phyloP scores from a whole-genome alignment of 1,140 invertebrate species.

The Nylanderia fulva region DNA sequence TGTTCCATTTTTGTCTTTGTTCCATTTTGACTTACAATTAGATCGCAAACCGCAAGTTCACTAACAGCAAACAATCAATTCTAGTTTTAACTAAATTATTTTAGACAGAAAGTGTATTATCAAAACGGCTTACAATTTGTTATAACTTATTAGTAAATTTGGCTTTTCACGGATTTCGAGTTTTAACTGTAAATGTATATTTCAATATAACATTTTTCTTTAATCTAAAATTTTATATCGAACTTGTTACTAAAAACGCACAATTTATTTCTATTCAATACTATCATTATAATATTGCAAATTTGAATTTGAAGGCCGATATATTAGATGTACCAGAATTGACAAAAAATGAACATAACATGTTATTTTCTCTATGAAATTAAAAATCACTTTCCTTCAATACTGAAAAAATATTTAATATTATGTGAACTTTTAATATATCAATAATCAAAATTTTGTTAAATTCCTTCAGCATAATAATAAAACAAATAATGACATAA shows the following conservation, averaged over 20 bases:
- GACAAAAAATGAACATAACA: not conserved
- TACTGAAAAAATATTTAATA: no score
- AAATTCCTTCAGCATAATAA: not conserved
- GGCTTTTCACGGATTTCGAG: no score
- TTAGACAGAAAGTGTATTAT: no score
- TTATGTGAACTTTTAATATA: not conserved
- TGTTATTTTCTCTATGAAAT: not conserved
- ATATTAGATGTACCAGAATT: not conserved
- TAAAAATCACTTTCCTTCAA: not conserved
- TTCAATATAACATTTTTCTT: not conserved
- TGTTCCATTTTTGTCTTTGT: no score
- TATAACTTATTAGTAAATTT: no score
- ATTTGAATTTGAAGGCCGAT: not conserved
- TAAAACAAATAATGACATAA: not conserved
- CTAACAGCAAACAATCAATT: no score
- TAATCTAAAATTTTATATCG: not conserved
- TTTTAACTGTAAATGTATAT: no score
- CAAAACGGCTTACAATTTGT: no score
- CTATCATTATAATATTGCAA: not conserved
- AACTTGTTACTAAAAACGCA: slow-evolving; percentile 27
- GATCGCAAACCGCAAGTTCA: no score
- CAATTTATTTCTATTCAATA: not conserved
- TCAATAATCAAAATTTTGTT: not conserved
- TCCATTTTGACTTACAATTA: no score
- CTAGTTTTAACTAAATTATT: no score